These are phyloP conservation scores for Mastigias papua DNA, from an alignment of 30 jellyfish, hydroid and myxozoan genomes.

Conservation along the genomic window DNA sequence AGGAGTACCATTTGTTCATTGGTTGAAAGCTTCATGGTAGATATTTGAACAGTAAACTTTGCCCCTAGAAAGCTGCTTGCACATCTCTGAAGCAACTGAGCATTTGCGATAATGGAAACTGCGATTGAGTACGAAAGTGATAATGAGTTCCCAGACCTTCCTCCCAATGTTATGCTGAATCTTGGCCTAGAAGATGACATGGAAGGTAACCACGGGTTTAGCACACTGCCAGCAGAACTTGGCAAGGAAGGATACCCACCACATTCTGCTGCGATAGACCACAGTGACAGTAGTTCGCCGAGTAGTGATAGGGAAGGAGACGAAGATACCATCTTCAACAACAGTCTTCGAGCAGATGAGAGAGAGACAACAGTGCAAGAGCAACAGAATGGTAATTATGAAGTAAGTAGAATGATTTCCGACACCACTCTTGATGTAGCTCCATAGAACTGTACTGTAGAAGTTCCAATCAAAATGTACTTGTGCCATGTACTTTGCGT, in stretches of 20 bases:
- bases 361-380: background rate
- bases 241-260: slow-evolving; percentile 41
- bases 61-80: background rate
- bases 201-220: background rate
- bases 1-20: background rate
- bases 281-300: slow-evolving; percentile 16
- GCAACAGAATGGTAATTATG: background rate
- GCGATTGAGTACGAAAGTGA: slow-evolving; percentile 36
- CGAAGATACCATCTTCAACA: background rate
- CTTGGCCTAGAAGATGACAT: slow-evolving; percentile 21
- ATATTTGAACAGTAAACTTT: background rate
- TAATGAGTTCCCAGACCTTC: slow-evolving; percentile 55
- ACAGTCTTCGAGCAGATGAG: background rate
- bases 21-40: background rate
- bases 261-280: background rate
- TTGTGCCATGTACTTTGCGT: too few species aligned
- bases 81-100: background rate
- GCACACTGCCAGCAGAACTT: slow-evolving; percentile 16
- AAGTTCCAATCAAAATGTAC: too few species aligned
- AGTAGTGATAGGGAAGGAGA: slow-evolving; percentile 19
- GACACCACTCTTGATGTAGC: too few species aligned
- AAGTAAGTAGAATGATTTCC: background rate
- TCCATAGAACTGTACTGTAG: too few species aligned
- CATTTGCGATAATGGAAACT: slow-evolving; percentile 22
- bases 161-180: slow-evolving; percentile 62